Evolutionary conservation across 2,113 vertebrate genomes (phyloP), one percentile per base, ranked within the genome.

Genomic region (Osmerus eperlanus): DNA sequence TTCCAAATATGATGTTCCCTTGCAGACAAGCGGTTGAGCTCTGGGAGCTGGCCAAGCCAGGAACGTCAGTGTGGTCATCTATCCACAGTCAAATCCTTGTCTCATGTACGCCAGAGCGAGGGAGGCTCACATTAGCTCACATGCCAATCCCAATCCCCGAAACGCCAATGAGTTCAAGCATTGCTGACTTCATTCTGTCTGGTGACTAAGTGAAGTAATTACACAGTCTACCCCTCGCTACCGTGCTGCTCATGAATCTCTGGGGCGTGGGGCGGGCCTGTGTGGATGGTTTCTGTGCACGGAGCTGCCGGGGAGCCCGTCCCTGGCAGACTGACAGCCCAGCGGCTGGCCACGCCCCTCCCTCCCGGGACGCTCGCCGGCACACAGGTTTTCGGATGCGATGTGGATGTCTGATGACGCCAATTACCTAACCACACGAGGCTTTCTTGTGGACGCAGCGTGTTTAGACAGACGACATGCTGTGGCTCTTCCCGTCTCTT

Each of bases 181-280:
- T 69, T 85, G 84, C 72, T 88, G 83, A 87, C 88, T 85, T 90
- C 84, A 88, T 76, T 82, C 73, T 21, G 79, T 90, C 86, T 82
- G 67, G 84, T 90, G 87, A 90, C 85, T 89, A 86, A 89, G 82
- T 74, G 73, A 70, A 72, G 83, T 89, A 90, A 91, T 92, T 91
- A 91, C 84, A 89, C 81, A 70, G 89, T 92, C 88, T 91, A 47
- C 41, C 82, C 82, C 82, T 72, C 36, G 81, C 80, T 77, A 67
- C 70, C 74, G 81, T 84, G 60, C 88, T 89, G 85, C 85, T 84
- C 82, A 86, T 89, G 86, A 85, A 90, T 90, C 79, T 89, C 86
- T 75, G 68, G 68, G 82, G 78, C 71, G 52, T 74, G 73, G 70
- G 78, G 74, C 53, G 80, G 77, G 85, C 79, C 75, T 1, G 76